These are phyloP conservation scores for Drosophila athabasca DNA, from an alignment of 1,140 invertebrate species.

Conservation along the genomic window DNA sequence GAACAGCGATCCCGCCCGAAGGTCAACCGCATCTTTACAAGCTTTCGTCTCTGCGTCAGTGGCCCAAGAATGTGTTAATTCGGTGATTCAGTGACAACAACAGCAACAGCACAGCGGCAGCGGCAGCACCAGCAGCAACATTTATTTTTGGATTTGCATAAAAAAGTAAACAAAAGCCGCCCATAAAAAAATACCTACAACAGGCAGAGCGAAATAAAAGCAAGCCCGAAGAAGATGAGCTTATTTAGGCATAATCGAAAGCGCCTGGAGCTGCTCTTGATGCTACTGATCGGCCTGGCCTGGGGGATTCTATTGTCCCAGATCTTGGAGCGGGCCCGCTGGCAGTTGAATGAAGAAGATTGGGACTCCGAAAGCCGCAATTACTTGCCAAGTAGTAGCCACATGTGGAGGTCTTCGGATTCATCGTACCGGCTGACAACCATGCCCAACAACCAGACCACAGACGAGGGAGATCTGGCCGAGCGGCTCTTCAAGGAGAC, in stretches of 20 bases:
- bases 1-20: conserved; percentile 32
- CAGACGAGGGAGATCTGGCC: not conserved
- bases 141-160: conserved; percentile 55
- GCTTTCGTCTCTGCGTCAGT: conserved; percentile 59
- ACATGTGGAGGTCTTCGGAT: not conserved
- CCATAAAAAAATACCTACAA: conserved; percentile 14
- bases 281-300: conserved; percentile 51
- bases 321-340: conserved; percentile 24
- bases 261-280: conserved; percentile 46
- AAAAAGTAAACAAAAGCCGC: conserved; percentile 60
- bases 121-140: conserved; percentile 16
- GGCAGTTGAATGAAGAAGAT: conserved; percentile 2
- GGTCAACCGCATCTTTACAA: conserved; percentile 75
- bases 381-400: not conserved
- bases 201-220: not conserved
- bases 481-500: conserved; percentile 3
- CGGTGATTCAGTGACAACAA: conserved; percentile 49
- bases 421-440: not conserved
- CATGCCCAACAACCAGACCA: not conserved
- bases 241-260: conserved; percentile 24
- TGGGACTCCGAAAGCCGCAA: not conserved
- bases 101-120: not conserved
- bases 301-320: conserved; percentile 48
- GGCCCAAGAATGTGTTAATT: conserved; percentile 73
- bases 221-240: conserved; percentile 17